phyloP scores from a whole-genome alignment of 2,113 vertebrate genomes.

The Catagonus wagneri region DNA sequence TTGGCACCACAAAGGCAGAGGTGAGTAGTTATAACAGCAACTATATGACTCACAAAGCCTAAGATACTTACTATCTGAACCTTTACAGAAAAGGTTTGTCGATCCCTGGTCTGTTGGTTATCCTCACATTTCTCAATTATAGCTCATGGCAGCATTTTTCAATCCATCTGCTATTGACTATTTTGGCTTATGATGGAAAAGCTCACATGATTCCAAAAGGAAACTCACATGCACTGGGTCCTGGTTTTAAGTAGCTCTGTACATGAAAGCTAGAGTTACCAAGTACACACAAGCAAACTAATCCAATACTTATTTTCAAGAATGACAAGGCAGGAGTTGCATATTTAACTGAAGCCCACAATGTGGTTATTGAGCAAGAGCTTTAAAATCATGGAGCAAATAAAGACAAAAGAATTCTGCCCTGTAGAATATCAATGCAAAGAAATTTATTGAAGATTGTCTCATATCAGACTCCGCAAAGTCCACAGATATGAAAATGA shows the following conservation, averaged over 20 bases:
- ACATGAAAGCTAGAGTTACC: constrained; percentile 36
- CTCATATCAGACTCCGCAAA: background rate
- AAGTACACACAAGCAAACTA: background rate
- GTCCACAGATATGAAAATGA: constrained; percentile 51
- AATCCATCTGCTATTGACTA: background rate
- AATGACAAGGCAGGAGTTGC: background rate
- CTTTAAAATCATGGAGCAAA: constrained; percentile 39
- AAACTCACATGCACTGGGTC: background rate
- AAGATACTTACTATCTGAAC: background rate
- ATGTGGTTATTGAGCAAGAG: constrained; percentile 44
- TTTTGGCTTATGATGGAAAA: constrained; percentile 34
- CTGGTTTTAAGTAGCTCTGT: background rate
- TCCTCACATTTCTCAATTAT: background rate
- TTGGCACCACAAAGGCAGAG: background rate
- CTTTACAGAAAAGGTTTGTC: background rate
- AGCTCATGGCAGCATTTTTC: background rate
- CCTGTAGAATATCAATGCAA: constrained; percentile 42
- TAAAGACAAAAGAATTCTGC: constrained; percentile 38
- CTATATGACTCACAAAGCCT: background rate
- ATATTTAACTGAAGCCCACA: background rate
- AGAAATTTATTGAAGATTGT: background rate
- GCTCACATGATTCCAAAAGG: background rate
- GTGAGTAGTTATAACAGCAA: background rate
- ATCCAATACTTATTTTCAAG: background rate
- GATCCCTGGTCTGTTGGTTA: background rate